These are phyloP conservation scores for Teinopalpus imperialis DNA, from an alignment of 2,888 invertebrate genomes.

Conservation along the genomic window DNA sequence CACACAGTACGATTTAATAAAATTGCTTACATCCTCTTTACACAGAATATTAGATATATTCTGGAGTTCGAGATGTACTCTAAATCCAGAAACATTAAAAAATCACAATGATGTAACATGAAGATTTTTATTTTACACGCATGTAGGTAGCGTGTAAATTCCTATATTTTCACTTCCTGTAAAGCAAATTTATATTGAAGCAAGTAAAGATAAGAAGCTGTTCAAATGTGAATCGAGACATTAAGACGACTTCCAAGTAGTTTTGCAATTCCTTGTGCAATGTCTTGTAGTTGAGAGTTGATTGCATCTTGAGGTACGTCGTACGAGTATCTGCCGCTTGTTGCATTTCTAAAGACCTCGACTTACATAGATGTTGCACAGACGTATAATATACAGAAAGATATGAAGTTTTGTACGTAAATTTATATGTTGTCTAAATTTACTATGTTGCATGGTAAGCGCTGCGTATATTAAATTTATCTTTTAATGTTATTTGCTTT, in stretches of 20 bases:
- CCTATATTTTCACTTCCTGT: not conserved
- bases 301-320: not conserved
- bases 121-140: too few relatives aligned
- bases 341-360: constrained; percentile 4
- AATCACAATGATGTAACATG: too few relatives aligned
- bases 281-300: constrained; percentile 1
- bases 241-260: constrained; percentile 7
- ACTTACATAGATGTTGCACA: not conserved
- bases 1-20: too few relatives aligned
- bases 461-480: too few relatives aligned
- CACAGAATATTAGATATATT: too few relatives aligned
- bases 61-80: too few relatives aligned
- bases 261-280: constrained; percentile 12
- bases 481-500: too few relatives aligned
- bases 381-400: too few relatives aligned
- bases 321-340: constrained; percentile 4
- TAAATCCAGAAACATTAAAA: too few relatives aligned
- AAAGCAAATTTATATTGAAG: too few relatives aligned
- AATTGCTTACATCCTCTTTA: too few relatives aligned
- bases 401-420: not conserved
- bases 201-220: not conserved
- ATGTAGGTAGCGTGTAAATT: too few relatives aligned
- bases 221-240: constrained; percentile 2
- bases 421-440: not conserved
- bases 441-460: not conserved